A percentile compares a stretch with the other conserved stretches of the same genome.
Evolutionary conservation across 2,113 vertebrate species (phyloP).

Genomic region (Lepus americanus): DNA sequence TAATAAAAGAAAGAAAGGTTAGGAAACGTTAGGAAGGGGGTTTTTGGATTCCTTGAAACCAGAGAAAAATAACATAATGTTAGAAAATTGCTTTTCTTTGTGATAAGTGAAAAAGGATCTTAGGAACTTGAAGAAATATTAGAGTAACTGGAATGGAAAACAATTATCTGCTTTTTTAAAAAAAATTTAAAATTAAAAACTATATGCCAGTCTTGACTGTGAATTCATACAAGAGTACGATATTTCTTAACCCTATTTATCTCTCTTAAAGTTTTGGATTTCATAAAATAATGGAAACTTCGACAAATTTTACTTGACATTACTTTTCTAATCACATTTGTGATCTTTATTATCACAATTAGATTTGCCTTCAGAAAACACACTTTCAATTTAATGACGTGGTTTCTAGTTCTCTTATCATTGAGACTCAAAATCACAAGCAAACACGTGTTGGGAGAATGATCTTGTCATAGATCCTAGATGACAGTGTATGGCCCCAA

Average conservation of each 20-base stretch:
- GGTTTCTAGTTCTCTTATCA: constrained; percentile 16
- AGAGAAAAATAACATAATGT: background rate
- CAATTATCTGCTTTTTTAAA: background rate
- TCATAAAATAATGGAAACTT: background rate
- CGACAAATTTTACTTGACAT: background rate
- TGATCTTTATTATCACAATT: constrained; percentile 34
- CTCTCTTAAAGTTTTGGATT: constrained; percentile 17
- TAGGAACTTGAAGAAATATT: constrained; percentile 8
- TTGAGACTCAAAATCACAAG: background rate
- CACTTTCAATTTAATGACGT: background rate
- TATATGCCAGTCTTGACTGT: background rate
- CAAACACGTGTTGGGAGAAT: constrained; percentile 50
- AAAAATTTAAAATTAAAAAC: background rate
- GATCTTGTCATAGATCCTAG: background rate
- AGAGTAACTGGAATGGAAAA: background rate
- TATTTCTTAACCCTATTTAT: constrained; percentile 17
- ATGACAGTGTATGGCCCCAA: background rate
- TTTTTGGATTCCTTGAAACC: background rate
- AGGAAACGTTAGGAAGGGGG: background rate
- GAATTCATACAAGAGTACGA: constrained; percentile 7
- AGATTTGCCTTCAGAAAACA: background rate
- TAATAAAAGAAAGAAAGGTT: background rate
- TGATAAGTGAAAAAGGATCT: background rate
- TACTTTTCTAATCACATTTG: constrained; percentile 23
- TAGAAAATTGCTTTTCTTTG: background rate